These are phyloP conservation scores for Cosmia pyralina DNA, from an alignment of 2,888 invertebrate genomes.

Conservation along the genomic window DNA sequence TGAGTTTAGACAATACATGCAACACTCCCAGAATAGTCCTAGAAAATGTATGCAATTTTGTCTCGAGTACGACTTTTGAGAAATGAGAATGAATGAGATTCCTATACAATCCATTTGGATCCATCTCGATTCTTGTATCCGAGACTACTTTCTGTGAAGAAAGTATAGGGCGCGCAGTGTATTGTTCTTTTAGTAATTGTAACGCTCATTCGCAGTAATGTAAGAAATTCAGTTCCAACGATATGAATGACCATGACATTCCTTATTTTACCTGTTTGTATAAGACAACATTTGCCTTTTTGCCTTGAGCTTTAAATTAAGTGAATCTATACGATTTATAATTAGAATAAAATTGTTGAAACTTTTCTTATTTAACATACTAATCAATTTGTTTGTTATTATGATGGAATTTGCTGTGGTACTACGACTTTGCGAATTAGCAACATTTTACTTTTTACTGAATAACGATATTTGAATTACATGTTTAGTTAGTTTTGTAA, in stretches of 20 bases:
- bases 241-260: slow-evolving; percentile 71
- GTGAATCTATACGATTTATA: slow-evolving; percentile 59
- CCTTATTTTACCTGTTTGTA: slow-evolving; percentile 69
- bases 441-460: slow-evolving; percentile 50
- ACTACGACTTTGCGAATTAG: slow-evolving; percentile 59
- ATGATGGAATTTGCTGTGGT: slow-evolving; percentile 53
- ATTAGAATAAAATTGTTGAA: slow-evolving; percentile 63
- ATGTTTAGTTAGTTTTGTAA: slow-evolving; percentile 51
- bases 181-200: slow-evolving; percentile 57
- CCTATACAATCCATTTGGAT: slow-evolving; percentile 57
- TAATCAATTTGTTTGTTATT: slow-evolving; percentile 57
- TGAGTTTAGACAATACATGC: slow-evolving; percentile 62
- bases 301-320: slow-evolving; percentile 68
- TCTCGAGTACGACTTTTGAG: slow-evolving; percentile 60
- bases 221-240: slow-evolving; percentile 67
- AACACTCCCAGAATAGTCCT: slow-evolving; percentile 39
- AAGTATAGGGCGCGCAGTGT: slow-evolving; percentile 47
- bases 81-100: slow-evolving; percentile 45
- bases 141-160: slow-evolving; percentile 46
- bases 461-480: slow-evolving; percentile 43
- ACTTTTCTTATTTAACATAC: slow-evolving; percentile 47
- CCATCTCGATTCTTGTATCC: slow-evolving; percentile 57
- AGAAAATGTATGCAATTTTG: slow-evolving; percentile 37
- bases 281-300: slow-evolving; percentile 66
- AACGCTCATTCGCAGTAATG: slow-evolving; percentile 65